Evolutionary conservation across 2,797 vertebrate genomes (phyloP).

Genomic region (Craterocephalus amniculus): DNA sequence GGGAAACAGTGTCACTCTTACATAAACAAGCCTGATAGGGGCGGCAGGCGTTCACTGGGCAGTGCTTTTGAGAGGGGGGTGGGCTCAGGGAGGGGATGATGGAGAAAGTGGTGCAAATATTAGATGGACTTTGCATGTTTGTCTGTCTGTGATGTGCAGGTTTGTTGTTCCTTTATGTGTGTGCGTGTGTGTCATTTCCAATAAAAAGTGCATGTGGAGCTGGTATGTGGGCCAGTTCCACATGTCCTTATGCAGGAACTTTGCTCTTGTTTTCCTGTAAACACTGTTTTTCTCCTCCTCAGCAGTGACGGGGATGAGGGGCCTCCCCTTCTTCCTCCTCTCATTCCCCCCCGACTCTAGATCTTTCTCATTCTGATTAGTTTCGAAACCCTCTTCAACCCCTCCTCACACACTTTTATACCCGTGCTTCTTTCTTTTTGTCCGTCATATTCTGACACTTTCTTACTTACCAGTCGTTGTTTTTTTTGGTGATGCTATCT

Average conservation of each 20-base stretch:
- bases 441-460: constrained; percentile 41
- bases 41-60: constrained; percentile 45
- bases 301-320: constrained; percentile 30
- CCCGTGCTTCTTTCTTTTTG: constrained; percentile 34
- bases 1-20: constrained; percentile 78
- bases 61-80: constrained; percentile 7
- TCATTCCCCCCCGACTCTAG: constrained; percentile 11
- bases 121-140: constrained; percentile 33
- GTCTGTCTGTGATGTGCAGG: constrained; percentile 4
- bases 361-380: constrained; percentile 66
- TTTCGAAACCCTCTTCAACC: constrained; percentile 52
- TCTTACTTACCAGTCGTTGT: constrained; percentile 40
- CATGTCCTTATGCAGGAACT: constrained; percentile 60
- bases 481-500: constrained; percentile 32
- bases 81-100: constrained; percentile 9
- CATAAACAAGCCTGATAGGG: constrained; percentile 67
- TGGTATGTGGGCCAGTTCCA: constrained; percentile 42
- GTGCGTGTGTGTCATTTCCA: constrained; percentile 21
- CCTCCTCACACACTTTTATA: constrained; percentile 40
- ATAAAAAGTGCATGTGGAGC: constrained; percentile 33
- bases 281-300: constrained; percentile 61
- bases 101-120: constrained; percentile 16
- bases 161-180: constrained; percentile 3
- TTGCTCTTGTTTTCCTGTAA: constrained; percentile 70
- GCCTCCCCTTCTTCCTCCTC: constrained; percentile 26